Evolutionary conservation across 2,888 invertebrate species (phyloP), one percentile per base, ranked within the genome.

Genomic region (Torymus tubicola): DNA sequence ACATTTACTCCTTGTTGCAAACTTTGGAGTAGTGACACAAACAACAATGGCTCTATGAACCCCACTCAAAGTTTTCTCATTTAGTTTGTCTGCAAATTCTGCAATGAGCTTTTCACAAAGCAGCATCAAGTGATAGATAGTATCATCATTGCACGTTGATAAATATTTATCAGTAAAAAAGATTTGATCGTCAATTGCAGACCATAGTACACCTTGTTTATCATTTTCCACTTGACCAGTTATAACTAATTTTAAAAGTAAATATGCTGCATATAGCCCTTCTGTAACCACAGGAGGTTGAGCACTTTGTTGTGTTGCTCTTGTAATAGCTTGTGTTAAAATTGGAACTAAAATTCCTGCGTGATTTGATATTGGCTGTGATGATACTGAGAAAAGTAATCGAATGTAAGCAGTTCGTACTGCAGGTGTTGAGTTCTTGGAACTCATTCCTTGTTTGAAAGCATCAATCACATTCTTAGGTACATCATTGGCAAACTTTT

Each of bases 81-180:
- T 93, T 83, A 96, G 91, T 89, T 94, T 94, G 85, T 93, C 93
- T 13, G 92, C 92, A 91, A 96, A 95, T 84, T 95, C 94, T 81
- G 94, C 92, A 68, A 97, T 91, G 60, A 97, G 92, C 82, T 93
- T 93, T 89, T 95, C 95, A 87, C 95, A 95, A 85, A 97, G 92
- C 86, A 94, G 92, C 91, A 95, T 94, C 84, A 97, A 93, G 91
- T 95, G 94, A 82, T 93, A 92, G 42, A 95, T 90, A 50, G 93
- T 96, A 85, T 96, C 96, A 84, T 95, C 94, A 14, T 93, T 91
- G 61, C 95, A 95, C 12, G 94, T 92, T 14, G 93, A 88, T 60
- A 98, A 92, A 89, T 95, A 95, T 86, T 96, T 95, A 84, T 98
- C 97, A 72, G 96, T 95, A 65, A 97, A 93, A 89, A 98, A 95